Base-by-base conservation (phyloP, 2,113 vertebrate species). In the Macquaria australasica region DNA sequence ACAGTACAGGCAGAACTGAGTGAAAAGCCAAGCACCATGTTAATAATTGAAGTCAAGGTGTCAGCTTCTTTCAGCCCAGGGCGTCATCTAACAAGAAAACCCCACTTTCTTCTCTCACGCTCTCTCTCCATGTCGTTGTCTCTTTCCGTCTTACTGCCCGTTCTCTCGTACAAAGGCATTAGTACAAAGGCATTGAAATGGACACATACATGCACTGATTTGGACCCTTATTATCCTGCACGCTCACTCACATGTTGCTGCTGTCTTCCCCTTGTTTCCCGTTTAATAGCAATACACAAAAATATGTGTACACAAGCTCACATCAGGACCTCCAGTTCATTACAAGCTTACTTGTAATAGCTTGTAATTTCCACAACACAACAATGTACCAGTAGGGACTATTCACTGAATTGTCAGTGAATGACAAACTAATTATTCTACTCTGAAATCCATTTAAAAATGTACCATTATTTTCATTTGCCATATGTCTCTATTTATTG, bases 1-100 rank as follows among this genome's bases (percentile, higher is more conserved):
- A 34, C 55, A 55, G 73, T 48, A 67, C n/a, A 69, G 68, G 72
- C 73, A 69, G 55, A 66, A 62, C 1, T 75, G 83, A 90, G 87
- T 56, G 72, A 75, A 87, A 87, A 90, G 92, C 79, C 83, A 87
- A 90, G 89, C 77, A 63, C 28, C 11, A 5, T 41, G 73, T 92
- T 89, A 94, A 94, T 91, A 94, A 93, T 92, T 87, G 63, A 92
- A 90, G 87, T 58, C 45, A 77, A 81, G 83, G 87, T 80, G 91
- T 90, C 86, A 48, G 81, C 84, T 88, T 73, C 77, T 77, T 81
- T 92, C 58, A 83, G 87, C 89, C 74, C 64, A 41, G 88, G 88
- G 88, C 53, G 6, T 82, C 74, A 78, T 87, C 76, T 73, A 81
- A 91, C 86, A 83, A 79, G 76, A 63, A 76, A 82, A 50, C 18